Base-by-base conservation (phyloP, 1,140 invertebrate species). In the Drosophila cardini region DNA sequence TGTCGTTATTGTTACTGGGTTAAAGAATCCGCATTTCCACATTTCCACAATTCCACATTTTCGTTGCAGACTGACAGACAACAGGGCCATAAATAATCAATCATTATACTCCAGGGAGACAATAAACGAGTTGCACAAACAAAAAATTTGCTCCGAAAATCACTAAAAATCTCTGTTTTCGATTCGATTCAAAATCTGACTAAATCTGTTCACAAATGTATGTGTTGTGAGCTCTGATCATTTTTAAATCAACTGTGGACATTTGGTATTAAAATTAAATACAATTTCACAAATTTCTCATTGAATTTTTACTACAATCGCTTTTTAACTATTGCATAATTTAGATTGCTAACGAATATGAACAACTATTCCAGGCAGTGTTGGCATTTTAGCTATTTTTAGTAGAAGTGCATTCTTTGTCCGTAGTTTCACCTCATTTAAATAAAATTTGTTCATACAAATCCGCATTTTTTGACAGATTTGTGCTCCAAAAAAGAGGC, bases 51-150 rank as follows among this genome's bases (percentile, higher is more conserved):
- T 40, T 61, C 11, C 43, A 42, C 50, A 38, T 18, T 50, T 48
- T 36, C 11, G 43, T 6, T 18, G 15, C 9, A 55, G 26, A 61
- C 38, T 32, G 58, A 50, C 58, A 57, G 38, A 62, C 52, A 55
- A 55, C 34, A 56, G 8, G 1, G 30, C 36, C 50, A 75, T 71
- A 75, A 71, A 71, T 75, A 75, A 75, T 75, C 72, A 71, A 75
- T 75, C 68, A 71, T 64, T 64, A 58, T 48, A 53, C 64, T 73
- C 64, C 26, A 13, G 64, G 64, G 64, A 40, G 48, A 55, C 40
- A 45, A 9, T 53, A 30, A 52, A 42, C 30, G 55, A 53, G 13
- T 52, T 30, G n/a, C n/a, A 40, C 6, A 67, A 50, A 40, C 26
- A 42, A 42, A 26, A 21, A 21, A 21, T 21, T 21, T 21, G 21